These are phyloP conservation scores for Clepsis dumicolana DNA, from an alignment of 2,888 invertebrate genomes.

Conservation along the genomic window DNA sequence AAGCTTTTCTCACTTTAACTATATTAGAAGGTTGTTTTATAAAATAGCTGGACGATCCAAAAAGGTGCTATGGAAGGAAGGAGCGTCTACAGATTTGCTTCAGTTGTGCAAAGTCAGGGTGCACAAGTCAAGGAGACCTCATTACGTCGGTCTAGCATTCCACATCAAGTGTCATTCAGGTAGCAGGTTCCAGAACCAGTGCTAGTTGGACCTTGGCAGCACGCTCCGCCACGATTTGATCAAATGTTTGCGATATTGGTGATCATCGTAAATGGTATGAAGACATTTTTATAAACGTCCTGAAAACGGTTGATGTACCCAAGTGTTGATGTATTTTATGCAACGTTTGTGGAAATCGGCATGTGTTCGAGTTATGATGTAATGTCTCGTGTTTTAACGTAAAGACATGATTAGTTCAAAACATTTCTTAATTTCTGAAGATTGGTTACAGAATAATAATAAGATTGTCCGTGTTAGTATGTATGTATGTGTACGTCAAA, in stretches of 20 bases:
- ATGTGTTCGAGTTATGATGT: not conserved
- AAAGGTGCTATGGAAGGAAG: conserved; percentile 85
- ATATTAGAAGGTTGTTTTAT: conserved; percentile 60
- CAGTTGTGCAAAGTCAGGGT: conserved; percentile 78
- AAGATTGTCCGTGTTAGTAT: too few relatives aligned
- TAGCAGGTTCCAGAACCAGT: conserved; percentile 75
- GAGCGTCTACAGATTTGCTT: conserved; percentile 76
- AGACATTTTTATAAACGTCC: not conserved
- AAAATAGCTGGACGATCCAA: conserved; percentile 83
- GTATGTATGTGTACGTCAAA: too few relatives aligned
- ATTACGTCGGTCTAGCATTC: conserved; percentile 74
- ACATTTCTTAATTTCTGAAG: too few relatives aligned
- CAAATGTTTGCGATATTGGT: conserved; percentile 56
- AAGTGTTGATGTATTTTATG: not conserved
- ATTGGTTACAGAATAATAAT: too few relatives aligned
- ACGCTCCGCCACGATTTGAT: conserved; percentile 75
- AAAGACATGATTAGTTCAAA: not conserved
- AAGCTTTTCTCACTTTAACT: too few relatives aligned
- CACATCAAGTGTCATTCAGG: conserved; percentile 77
- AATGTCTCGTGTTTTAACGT: not conserved
- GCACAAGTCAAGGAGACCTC: conserved; percentile 77
- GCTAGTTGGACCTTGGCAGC: conserved; percentile 62
- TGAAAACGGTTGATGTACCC: not conserved
- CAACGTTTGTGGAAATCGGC: not conserved
- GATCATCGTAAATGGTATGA: conserved; percentile 19